phyloP scores from a whole-genome alignment of 2,888 invertebrate genomes.

The Trichogramma evanescens region DNA sequence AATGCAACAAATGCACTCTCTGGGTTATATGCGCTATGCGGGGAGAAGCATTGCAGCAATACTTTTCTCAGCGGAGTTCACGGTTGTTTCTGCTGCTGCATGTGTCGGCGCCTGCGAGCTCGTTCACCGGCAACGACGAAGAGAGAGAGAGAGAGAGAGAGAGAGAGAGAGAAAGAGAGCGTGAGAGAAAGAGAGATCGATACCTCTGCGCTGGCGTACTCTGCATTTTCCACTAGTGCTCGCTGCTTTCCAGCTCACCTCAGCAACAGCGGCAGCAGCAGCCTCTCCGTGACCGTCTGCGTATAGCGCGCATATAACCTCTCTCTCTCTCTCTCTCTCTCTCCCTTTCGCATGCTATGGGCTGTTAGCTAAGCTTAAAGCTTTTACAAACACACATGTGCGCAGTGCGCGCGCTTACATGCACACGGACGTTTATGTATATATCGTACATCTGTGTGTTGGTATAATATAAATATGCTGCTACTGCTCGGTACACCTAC shows the following conservation, averaged over 20 bases:
- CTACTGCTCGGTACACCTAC: no score
- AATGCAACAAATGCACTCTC: no score
- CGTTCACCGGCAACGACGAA: background rate
- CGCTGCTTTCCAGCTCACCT: background rate
- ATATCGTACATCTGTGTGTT: no score
- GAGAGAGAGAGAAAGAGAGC: background rate
- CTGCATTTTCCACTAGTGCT: constrained; percentile 8
- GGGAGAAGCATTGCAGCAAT: no score
- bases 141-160: background rate
- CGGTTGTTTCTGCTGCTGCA: background rate
- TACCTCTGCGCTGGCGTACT: constrained; percentile 22
- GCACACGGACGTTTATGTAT: no score
- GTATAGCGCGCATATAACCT: background rate
- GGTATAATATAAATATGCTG: no score
- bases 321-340: background rate
- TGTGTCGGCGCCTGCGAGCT: background rate
- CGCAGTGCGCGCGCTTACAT: no score
- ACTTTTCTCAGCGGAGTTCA: background rate
- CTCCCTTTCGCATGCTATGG: background rate
- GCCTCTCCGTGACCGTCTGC: no score
- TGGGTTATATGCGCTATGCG: no score
- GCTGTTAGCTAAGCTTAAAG: no score
- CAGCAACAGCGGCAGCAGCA: background rate
- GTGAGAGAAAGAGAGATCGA: constrained; percentile 13
- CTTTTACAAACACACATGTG: no score